These are phyloP conservation scores for Panthera tigris DNA, from an alignment of 2,113 vertebrate species.

Conservation along the genomic window DNA sequence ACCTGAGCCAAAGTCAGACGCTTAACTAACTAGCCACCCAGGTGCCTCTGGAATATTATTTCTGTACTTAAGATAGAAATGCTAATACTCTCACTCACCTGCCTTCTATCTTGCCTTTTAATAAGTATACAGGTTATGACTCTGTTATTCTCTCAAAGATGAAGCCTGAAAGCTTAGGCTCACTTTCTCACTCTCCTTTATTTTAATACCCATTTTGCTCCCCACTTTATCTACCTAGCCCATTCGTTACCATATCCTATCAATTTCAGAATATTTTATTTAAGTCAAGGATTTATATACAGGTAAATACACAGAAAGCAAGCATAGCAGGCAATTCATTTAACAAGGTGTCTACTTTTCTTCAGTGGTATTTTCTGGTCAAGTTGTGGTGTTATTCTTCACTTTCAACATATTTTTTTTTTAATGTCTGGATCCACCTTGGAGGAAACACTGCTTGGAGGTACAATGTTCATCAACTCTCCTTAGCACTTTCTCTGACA, in stretches of 20 bases:
- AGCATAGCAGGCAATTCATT: background rate
- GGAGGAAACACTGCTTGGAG: background rate
- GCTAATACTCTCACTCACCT: background rate
- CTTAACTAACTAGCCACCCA: no score
- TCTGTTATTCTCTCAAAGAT: background rate
- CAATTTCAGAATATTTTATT: background rate
- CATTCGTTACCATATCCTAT: background rate
- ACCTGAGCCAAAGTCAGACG: no score
- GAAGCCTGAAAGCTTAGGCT: background rate
- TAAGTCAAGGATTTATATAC: background rate
- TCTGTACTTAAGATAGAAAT: background rate
- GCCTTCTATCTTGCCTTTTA: background rate
- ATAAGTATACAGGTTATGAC: background rate
- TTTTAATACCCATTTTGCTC: background rate
- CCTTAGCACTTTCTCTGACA: background rate
- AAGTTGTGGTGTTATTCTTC: background rate
- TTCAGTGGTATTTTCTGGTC: background rate
- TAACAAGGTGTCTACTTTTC: background rate
- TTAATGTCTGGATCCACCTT: background rate
- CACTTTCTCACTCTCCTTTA: background rate
- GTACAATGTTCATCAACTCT: background rate
- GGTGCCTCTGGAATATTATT: background rate
- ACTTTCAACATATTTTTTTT: background rate
- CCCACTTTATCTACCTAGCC: background rate
- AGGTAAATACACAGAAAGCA: background rate